These are phyloP conservation scores for Tangara arthus DNA, from an alignment of 2,797 vertebrate genomes.

Conservation along the genomic window DNA sequence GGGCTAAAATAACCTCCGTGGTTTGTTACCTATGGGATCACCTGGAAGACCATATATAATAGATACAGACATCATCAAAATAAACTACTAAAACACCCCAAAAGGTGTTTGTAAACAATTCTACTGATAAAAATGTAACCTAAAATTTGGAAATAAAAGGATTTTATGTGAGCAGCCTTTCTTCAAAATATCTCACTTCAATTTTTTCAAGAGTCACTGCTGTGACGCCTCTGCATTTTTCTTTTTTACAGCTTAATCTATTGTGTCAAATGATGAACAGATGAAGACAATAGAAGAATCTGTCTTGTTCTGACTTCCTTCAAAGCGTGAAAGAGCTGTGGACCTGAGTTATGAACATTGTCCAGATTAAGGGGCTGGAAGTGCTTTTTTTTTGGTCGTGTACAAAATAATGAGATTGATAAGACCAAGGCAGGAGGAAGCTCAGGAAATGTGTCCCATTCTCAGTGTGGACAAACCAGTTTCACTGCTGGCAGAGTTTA, in stretches of 20 bases:
- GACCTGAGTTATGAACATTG: background rate
- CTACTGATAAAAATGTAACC: background rate
- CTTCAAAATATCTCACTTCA: background rate
- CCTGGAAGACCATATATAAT: background rate
- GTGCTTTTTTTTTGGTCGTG: background rate
- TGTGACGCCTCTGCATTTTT: background rate
- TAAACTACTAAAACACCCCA: rapidly evolving
- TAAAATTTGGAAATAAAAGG: background rate
- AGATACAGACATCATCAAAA: background rate
- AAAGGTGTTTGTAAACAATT: background rate
- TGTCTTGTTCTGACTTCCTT: background rate
- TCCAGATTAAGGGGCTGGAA: background rate
- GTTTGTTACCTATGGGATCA: background rate
- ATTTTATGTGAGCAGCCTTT: background rate
- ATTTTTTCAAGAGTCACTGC: background rate
- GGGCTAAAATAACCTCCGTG: background rate
- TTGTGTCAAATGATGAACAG: background rate
- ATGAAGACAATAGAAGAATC: background rate
- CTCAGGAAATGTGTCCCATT: background rate
- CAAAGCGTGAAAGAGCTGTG: background rate
- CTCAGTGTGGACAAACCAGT: background rate
- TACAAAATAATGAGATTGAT: background rate
- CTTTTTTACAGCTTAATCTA: background rate
- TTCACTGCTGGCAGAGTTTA: background rate
- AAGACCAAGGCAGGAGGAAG: background rate